Evolutionary conservation across 2,113 vertebrate species (phyloP).

Genomic region (Sceloporus tristichus): DNA sequence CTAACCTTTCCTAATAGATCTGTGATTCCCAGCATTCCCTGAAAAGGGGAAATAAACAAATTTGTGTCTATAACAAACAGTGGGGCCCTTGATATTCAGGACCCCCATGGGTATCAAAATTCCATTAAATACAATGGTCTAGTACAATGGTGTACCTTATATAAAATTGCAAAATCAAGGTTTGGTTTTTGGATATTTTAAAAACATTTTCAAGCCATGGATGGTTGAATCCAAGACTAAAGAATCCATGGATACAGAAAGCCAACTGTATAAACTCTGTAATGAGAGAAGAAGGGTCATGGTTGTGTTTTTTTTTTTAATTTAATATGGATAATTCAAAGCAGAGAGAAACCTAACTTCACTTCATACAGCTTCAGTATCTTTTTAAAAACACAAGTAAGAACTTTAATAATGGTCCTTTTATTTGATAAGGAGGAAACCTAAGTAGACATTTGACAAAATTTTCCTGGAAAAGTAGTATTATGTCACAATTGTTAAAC

Average conservation of each 20-base stretch:
- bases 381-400: constrained; percentile 29
- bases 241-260: no score
- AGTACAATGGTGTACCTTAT: no score
- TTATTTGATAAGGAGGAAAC: constrained; percentile 7
- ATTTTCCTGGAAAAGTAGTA: constrained; percentile 34
- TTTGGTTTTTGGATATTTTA: no score
- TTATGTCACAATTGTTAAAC: constrained; percentile 40
- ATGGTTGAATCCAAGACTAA: no score
- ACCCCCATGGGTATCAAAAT: no score
- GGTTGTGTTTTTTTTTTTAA: background rate
- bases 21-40: background rate
- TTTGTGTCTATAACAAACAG: background rate
- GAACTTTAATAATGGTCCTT: constrained; percentile 24
- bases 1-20: background rate
- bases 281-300: background rate
- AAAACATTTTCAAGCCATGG: no score
- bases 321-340: background rate
- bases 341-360: background rate
- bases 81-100: no score
- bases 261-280: background rate
- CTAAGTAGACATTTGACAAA: constrained; percentile 26
- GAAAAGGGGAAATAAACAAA: background rate
- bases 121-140: no score
- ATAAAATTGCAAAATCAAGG: no score
- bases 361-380: background rate